Evolutionary conservation across 2,888 invertebrate genomes (phyloP).

Genomic region (Temnothorax rugatulus): DNA sequence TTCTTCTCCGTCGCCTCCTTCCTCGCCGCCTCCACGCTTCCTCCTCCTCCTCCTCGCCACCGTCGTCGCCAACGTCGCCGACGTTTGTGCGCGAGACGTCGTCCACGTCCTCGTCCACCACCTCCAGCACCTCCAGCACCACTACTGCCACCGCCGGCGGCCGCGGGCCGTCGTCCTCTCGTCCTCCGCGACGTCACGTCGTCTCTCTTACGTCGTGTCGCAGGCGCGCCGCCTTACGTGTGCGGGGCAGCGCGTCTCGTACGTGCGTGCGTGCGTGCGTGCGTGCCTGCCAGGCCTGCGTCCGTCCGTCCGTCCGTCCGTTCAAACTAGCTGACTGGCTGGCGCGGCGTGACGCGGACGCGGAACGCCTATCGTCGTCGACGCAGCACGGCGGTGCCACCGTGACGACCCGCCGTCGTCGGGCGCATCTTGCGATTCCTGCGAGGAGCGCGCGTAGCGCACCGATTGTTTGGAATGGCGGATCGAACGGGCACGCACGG

Average conservation of each 20-base stretch:
- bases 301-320: conserved; percentile 23
- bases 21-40: conserved; percentile 48
- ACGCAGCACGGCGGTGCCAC: conserved; percentile 55
- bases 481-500: conserved; percentile 89
- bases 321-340: conserved; percentile 3
- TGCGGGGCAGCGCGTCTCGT: no score
- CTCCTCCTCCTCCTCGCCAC: conserved; percentile 42
- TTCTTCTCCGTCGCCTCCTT: conserved; percentile 49
- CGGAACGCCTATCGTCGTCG: conserved; percentile 55
- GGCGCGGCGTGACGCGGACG: conserved; percentile 39
- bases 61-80: conserved; percentile 61
- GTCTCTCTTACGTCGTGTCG: conserved; percentile 33
- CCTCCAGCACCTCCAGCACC: conserved; percentile 36
- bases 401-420: conserved; percentile 81
- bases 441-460: conserved; percentile 87
- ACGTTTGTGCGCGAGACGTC: conserved; percentile 23
- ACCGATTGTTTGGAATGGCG: conserved; percentile 91
- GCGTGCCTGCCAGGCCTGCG: background rate
- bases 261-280: background rate
- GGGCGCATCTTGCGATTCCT: conserved; percentile 88
- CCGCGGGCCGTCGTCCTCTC: conserved; percentile 60
- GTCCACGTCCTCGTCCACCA: conserved; percentile 11
- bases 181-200: conserved; percentile 60
- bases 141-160: conserved; percentile 62
- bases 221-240: conserved; percentile 38